Base-by-base conservation (phyloP, 92 coral and sea anemone genomes). In the Palythoa grandiflora region DNA sequence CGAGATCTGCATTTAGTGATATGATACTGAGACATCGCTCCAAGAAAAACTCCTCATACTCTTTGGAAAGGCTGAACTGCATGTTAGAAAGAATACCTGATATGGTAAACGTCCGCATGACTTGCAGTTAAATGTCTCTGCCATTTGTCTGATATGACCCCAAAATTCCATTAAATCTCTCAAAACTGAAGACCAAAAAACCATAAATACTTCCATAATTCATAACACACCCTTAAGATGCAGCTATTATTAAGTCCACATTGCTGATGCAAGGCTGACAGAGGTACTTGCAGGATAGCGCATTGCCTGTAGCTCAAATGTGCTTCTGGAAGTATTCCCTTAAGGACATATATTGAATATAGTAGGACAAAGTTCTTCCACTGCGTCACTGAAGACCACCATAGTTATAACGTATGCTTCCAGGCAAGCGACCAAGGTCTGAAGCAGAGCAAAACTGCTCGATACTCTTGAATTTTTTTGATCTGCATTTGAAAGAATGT, bases 101-200 rank as follows among this genome's bases (percentile, higher is more conserved):
- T 2, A 74, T 77, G 87, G 75, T 91, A 68, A 92, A 85, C 84
- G 80, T 91, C 21, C 91, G 79, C 94, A 91, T 91, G 5, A 91
- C 70, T 68, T 91, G 94, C 19, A 91, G 57, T 38, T 88, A 91
- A 9, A 84, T 68, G n/a, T 88, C 86, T 84, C 84, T 84, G 50
- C 76, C 86, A 84, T 88, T 91, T 44, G 87, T 91, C 7, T 66
- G 73, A 59, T 84, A 81, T 38, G 89, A 84, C 10, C 90, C 92
- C 78, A 88, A 53, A 16, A 91, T 88, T 39, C 94, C 94, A 84
- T 91, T 91, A 61, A 84, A 91, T 73, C 75, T 73, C 75, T 91
- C 94, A 73, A 88, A 91, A 15, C 91, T 80, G 59, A 88, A 91
- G 20, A 87, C 55, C 92, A 92, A 92, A 60, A 92, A 92, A 28